Base-by-base conservation (phyloP, 2,797 vertebrate species). In the Amphiprion clarkii region DNA sequence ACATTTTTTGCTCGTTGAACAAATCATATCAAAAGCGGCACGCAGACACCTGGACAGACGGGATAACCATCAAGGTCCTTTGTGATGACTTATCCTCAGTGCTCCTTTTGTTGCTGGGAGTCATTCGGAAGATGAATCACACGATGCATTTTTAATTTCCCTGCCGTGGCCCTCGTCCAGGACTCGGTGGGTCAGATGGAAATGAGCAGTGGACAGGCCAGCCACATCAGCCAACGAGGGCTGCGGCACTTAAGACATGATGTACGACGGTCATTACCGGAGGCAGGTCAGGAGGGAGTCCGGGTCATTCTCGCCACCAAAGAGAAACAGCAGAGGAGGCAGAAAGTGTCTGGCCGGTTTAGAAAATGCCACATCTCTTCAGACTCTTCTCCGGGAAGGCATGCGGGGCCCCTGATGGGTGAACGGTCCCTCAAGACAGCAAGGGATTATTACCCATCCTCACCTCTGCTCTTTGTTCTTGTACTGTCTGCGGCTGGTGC, bases 211-310 rank as follows among this genome's bases (percentile, higher is more conserved):
- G 90, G 90, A 92, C 90, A 84, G 90, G 84, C 88, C 90, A 44
- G 88, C 59, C 81, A 85, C 89, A 89, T 80, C 86, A 89, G 87
- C 83, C 73, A 76, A 88, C 79, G 58, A 85, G 87, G 81, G 83
- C 86, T 73, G 82, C 86, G 44, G 93, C 92, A 94, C 93, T 95
- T 95, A 95, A 94, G 90, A 92, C 91, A 82, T 95, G 95, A 95
- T 95, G 87, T 93, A 95, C 86, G 93, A 94, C 60, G 81, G 88
- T 95, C 93, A 95, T 95, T 95, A 95, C 86, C 54, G 44, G 82
- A 87, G 92, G 88, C 88, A 83, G 91, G 90, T 92, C 89, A 91
- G 90, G 87, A 91, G 93, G 91, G 91, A 93, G 87, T 70, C 53
- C 33, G 54, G 94, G 92, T 92, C 92, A 93, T 78, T 81, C 82